Percentiles rank a stretch among this genome's conserved stretches.
These are phyloP conservation scores for Megalops atlanticus DNA, from an alignment of 2,113 vertebrate genomes.

Conservation along the genomic window DNA sequence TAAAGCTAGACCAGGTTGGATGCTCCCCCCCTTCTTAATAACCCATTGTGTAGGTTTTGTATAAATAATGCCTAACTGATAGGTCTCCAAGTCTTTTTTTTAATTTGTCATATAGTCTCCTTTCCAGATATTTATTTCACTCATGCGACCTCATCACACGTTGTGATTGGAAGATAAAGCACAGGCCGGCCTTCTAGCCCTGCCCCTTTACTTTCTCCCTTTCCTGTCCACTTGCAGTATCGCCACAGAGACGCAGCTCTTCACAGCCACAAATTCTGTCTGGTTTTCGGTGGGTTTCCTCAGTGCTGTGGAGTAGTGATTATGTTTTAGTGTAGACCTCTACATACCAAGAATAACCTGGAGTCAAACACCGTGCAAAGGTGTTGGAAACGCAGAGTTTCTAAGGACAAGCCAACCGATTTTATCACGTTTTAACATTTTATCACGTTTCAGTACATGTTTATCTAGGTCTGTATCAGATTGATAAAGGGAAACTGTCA, in stretches of 20 bases:
- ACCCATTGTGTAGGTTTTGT: too few species aligned
- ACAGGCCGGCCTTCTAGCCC: constrained; percentile 1
- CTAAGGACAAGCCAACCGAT: constrained; percentile 20
- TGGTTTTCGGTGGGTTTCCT: neutral
- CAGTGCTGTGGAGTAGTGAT: constrained; percentile 26
- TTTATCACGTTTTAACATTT: constrained; percentile 14
- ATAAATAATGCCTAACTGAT: too few species aligned
- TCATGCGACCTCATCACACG: neutral
- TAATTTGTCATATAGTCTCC: constrained; percentile 15
- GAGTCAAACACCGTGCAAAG: too few species aligned
- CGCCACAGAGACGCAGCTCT: too few species aligned
- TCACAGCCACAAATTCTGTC: neutral
- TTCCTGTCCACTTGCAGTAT: neutral
- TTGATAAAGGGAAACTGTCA: constrained; percentile 58
- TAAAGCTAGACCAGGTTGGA: too few species aligned
- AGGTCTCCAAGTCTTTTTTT: too few species aligned
- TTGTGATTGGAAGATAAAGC: neutral
- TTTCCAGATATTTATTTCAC: neutral
- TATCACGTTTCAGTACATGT: too few species aligned
- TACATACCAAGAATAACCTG: constrained; percentile 15
- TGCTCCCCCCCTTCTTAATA: too few species aligned
- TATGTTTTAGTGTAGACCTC: constrained; percentile 14
- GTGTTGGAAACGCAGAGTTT: too few species aligned
- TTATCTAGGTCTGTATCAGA: too few species aligned
- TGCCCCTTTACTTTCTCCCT: neutral